Evolutionary conservation across 1,140 invertebrate species (phyloP).

Genomic region (Phymastichus coffea): DNA sequence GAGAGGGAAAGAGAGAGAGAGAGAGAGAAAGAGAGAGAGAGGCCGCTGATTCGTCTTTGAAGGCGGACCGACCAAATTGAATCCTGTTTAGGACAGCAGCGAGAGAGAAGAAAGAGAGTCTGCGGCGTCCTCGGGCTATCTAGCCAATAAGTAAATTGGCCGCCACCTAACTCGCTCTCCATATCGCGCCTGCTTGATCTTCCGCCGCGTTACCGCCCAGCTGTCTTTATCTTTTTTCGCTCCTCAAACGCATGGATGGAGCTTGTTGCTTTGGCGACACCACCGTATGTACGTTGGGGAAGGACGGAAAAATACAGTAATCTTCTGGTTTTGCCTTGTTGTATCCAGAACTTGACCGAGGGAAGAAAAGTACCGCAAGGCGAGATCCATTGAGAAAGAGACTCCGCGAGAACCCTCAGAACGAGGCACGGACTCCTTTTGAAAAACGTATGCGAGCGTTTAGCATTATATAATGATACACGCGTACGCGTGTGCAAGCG

Average conservation of each 20-base stretch:
- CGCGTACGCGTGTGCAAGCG: neutral
- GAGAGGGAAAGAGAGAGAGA: conserved; percentile 33
- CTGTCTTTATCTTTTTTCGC: neutral
- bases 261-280: neutral
- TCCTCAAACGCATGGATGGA: neutral
- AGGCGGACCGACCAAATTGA: conserved; percentile 57
- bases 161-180: conserved; percentile 33
- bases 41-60: conserved; percentile 54
- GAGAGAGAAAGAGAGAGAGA: conserved; percentile 34
- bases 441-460: too few species aligned
- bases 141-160: conserved; percentile 53
- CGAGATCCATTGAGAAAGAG: too few species aligned
- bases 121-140: conserved; percentile 41
- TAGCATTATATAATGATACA: too few species aligned
- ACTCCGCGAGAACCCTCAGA: too few species aligned
- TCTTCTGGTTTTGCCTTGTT: too few species aligned
- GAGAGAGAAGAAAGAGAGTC: conserved; percentile 35
- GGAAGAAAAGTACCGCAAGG: neutral
- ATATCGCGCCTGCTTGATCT: conserved; percentile 15
- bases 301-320: too few species aligned
- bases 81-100: conserved; percentile 55
- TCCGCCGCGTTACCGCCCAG: neutral
- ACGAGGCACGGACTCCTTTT: neutral
- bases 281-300: too few species aligned
- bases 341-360: too few species aligned